These are phyloP conservation scores for Saccostrea cuccullata DNA, from an alignment of 1,140 invertebrate genomes.

Conservation along the genomic window DNA sequence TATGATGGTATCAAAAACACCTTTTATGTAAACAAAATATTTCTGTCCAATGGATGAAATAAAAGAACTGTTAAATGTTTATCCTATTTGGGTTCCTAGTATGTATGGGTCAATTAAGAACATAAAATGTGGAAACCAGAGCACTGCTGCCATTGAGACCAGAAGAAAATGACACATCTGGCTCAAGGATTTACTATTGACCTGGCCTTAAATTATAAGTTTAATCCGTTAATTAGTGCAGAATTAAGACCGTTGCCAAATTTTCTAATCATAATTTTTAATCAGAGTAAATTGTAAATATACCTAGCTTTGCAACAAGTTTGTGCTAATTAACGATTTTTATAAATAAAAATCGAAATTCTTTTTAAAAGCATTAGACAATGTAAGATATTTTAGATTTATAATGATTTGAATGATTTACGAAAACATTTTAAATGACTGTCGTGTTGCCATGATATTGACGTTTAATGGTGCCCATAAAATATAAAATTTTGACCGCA, in stretches of 20 bases:
- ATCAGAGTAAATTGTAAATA: not conserved
- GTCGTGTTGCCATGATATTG: not conserved
- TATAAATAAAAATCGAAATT: not conserved
- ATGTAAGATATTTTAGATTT: too few species aligned
- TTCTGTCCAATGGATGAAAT: too few species aligned
- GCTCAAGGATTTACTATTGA: too few species aligned
- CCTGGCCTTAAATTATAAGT: not conserved
- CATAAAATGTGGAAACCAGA: too few species aligned
- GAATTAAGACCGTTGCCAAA: not conserved
- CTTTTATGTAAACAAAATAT: too few species aligned
- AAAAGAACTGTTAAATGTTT: too few species aligned
- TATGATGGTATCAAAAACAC: too few species aligned
- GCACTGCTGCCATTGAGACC: too few species aligned
- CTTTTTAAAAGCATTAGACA: not conserved
- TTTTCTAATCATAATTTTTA: not conserved
- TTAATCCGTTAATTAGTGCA: not conserved
- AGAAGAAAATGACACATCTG: too few species aligned
- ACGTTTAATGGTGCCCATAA: not conserved
- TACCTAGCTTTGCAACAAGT: not conserved
- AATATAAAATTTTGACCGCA: not conserved
- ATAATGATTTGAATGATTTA: constrained; percentile 16
- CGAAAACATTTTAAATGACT: not conserved
- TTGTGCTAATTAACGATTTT: not conserved
- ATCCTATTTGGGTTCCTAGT: too few species aligned
- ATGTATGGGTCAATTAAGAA: too few species aligned